phyloP scores from a whole-genome alignment of 2,113 vertebrate species.

The Xyrauchen texanus region DNA sequence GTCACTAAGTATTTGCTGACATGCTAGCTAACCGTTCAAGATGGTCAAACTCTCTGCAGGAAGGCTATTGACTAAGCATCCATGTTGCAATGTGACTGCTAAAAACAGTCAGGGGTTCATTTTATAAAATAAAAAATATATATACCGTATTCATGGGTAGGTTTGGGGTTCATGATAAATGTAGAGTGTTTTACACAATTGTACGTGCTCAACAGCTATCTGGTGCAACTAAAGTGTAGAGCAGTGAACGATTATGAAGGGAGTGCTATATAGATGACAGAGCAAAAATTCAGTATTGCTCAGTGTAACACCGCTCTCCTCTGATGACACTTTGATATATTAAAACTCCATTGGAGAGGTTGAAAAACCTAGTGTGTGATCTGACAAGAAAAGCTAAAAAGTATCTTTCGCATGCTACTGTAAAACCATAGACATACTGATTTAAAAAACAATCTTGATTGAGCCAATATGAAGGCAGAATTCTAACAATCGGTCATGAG shows the following conservation, averaged over 20 bases:
- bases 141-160: too few species aligned
- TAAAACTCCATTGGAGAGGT: neutral
- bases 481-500: too few species aligned
- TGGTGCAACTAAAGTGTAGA: neutral
- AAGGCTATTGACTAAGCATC: too few species aligned
- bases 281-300: neutral
- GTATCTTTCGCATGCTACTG: neutral
- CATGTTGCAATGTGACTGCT: too few species aligned
- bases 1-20: slow-evolving; percentile 30
- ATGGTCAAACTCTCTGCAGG: neutral
- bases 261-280: neutral
- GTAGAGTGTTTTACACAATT: too few species aligned
- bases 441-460: too few species aligned
- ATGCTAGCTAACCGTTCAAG: slow-evolving; percentile 15
- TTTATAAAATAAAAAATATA: too few species aligned
- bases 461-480: too few species aligned
- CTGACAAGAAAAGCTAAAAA: too few species aligned
- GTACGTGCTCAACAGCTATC: too few species aligned
- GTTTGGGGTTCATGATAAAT: too few species aligned
- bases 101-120: too few species aligned
- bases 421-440: neutral
- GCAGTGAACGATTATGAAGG: neutral
- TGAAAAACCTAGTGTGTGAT: neutral
- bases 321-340: neutral
- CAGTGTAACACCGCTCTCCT: neutral